phyloP scores from a whole-genome alignment of 2,888 invertebrate genomes.

The Arge pagana region DNA sequence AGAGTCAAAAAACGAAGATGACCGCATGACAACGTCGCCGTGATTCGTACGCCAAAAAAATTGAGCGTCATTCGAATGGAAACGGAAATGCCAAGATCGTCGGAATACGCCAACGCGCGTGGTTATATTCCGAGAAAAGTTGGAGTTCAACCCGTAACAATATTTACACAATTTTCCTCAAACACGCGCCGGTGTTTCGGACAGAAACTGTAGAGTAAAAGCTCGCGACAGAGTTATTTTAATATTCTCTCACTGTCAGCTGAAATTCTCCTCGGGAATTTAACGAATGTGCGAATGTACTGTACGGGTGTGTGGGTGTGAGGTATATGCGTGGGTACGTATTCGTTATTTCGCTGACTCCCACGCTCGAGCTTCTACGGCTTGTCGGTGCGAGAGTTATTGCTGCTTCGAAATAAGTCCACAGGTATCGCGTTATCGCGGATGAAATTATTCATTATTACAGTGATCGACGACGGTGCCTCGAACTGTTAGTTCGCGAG shows the following conservation, averaged over 20 bases:
- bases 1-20: no score
- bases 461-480: no score
- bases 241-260: not conserved
- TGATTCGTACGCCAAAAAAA: not conserved
- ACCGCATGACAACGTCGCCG: no score
- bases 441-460: no score
- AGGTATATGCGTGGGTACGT: not conserved
- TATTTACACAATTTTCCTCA: no score
- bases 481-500: no score
- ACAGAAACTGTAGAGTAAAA: not conserved
- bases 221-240: not conserved
- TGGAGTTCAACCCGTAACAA: not conserved
- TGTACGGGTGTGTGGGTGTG: not conserved
- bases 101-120: not conserved
- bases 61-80: not conserved
- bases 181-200: no score
- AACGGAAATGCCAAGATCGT: constrained; percentile 2
- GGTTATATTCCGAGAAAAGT: not conserved
- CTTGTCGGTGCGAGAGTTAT: no score
- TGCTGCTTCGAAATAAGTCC: no score
- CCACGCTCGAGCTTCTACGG: no score
- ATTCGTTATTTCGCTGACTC: not conserved
- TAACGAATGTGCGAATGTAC: not conserved
- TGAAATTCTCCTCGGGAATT: not conserved
- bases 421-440: no score